Evolutionary conservation across 2,113 vertebrate genomes (phyloP), one percentile per base, ranked within the genome.

Genomic region (Brachypteracias leptosomus): DNA sequence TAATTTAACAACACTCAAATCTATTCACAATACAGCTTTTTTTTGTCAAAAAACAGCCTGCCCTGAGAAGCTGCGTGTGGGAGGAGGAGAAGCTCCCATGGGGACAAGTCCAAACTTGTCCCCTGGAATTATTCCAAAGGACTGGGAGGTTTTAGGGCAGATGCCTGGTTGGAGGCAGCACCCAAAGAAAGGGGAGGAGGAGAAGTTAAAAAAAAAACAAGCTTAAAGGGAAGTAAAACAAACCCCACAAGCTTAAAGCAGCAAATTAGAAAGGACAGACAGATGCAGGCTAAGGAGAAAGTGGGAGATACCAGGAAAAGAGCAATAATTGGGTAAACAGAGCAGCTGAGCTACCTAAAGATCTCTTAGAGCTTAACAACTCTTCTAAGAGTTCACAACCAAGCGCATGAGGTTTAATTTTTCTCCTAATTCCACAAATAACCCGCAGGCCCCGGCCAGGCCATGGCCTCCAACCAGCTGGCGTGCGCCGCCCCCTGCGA

Each of bases 391-490:
- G n/a, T n/a, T n/a, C n/a, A 8, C 31, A 65, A 26, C 3, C 3
- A 35, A 44, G 9, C 2, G 4, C 4, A 4, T 4, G 4, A 13
- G 11, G 26, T 49, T 35, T 21, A 22, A 22, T 7, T 4, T 42
- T n/a, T 15, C 19, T n/a, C 26, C 28, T 67, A 76, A 88, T 51
- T 51, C 16, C 51, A 2, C 29, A 29, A 38, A 33, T 51, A 13
- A 61, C 63, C 80, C 65, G 2, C 81, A 95, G 93, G 66, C 24
- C 35, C 42, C 26, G 2, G 35, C 65, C n/a, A 24, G 11, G 38
- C 4, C 0, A 97, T 97, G 96, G 67, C 96, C 22, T 89, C 94
- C 9, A 8, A 61, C 14, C 89, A 96, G 44, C 65, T 96, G 74
- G 52, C 71, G 5, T 91, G 93, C 10, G 26, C 85, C 90, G 49